Evolutionary conservation across 2,113 vertebrate genomes (phyloP).

Genomic region (Rhinolophus sinicus): DNA sequence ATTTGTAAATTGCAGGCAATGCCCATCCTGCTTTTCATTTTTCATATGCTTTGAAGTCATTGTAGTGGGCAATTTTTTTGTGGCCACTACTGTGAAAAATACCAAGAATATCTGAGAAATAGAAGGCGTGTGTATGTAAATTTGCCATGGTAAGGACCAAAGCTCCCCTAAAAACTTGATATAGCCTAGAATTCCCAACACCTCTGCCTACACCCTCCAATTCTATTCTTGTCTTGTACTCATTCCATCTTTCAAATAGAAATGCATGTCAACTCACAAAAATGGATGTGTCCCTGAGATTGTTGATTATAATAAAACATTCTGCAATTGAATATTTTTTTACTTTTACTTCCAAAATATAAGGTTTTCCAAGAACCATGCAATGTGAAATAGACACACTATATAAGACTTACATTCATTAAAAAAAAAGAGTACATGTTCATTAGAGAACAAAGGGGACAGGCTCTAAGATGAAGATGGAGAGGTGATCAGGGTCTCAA

Average conservation of each 20-base stretch:
- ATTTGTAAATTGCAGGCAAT: conserved; percentile 61
- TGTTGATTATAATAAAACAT: conserved; percentile 31
- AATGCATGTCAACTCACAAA: conserved; percentile 46
- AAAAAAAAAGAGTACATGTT: not conserved
- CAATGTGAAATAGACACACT: conserved; percentile 11
- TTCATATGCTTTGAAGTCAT: conserved; percentile 60
- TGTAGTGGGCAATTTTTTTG: conserved; percentile 9
- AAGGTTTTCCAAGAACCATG: conserved; percentile 59
- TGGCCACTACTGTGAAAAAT: not conserved
- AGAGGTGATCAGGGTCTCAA: not conserved
- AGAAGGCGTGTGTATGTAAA: not conserved
- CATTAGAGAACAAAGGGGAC: not conserved
- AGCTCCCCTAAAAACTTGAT: not conserved
- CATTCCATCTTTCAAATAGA: conserved; percentile 41
- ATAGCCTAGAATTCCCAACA: not conserved
- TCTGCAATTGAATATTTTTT: conserved; percentile 44
- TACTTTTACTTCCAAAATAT: conserved; percentile 48
- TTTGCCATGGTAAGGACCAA: not conserved
- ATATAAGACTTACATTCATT: not conserved
- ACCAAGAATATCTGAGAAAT: not conserved
- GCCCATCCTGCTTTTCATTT: conserved; percentile 55
- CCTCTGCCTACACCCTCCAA: not conserved
- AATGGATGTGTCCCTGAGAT: conserved; percentile 38
- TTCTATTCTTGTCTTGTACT: not conserved
- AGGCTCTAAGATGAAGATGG: not conserved